phyloP scores from a whole-genome alignment of 2,113 vertebrate genomes.

The Antechinus stuartii region DNA sequence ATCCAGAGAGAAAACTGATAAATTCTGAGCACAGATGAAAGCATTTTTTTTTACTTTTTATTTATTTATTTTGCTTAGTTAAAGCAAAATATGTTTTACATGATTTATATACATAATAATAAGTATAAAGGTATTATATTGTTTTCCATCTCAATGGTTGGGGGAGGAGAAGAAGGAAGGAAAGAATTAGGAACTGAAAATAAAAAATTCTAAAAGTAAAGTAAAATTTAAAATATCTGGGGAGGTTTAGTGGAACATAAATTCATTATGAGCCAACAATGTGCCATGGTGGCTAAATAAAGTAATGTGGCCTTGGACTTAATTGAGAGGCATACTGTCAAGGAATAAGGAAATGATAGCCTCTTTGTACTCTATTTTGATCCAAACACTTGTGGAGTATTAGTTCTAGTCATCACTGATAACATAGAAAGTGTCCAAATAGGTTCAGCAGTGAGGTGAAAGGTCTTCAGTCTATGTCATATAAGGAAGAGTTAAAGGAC shows the following conservation, averaged over 20 bases:
- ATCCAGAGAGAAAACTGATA: neutral
- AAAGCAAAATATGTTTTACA: neutral
- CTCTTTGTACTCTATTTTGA: neutral
- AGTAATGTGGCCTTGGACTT: neutral
- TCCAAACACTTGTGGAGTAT: neutral
- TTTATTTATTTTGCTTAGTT: neutral
- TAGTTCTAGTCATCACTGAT: neutral
- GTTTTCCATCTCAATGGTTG: neutral
- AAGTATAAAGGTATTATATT: neutral
- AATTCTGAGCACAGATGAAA: neutral
- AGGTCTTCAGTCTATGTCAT: no score
- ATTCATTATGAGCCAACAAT: neutral
- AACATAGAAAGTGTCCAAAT: neutral
- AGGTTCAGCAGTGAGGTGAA: no score
- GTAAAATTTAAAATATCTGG: neutral
- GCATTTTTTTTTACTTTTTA: neutral
- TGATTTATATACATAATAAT: neutral
- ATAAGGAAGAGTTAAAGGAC: no score
- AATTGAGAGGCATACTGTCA: neutral
- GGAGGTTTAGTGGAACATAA: neutral
- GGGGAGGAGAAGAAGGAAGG: neutral
- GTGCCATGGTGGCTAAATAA: neutral
- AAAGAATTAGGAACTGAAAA: neutral
- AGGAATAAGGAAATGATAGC: neutral
- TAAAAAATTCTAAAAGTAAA: neutral